phyloP scores from a whole-genome alignment of 2,888 invertebrate genomes.

The Tetropium fuscum region DNA sequence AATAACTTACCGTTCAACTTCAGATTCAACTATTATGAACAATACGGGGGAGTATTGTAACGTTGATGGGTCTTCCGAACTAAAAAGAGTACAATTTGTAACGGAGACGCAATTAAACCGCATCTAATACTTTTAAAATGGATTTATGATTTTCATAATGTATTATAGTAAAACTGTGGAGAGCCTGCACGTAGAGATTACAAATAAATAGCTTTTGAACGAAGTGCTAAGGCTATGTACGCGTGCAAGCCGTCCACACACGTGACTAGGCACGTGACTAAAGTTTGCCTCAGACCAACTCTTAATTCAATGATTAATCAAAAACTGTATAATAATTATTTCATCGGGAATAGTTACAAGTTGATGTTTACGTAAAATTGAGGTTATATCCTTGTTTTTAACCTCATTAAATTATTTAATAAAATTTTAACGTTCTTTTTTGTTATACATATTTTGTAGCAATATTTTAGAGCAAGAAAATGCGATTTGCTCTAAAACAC shows the following conservation, averaged over 20 bases:
- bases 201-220: constrained; percentile 53
- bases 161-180: constrained; percentile 28
- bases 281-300: constrained; percentile 36
- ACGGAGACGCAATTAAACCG: constrained; percentile 7
- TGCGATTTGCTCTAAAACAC: no score
- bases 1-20: neutral
- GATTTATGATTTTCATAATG: constrained; percentile 22
- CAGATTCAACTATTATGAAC: constrained; percentile 5
- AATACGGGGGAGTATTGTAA: constrained; percentile 4
- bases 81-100: constrained; percentile 5
- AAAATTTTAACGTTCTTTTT: no score
- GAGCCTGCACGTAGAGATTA: constrained; percentile 30
- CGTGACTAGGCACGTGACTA: constrained; percentile 42
- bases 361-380: no score
- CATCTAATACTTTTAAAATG: constrained; percentile 21
- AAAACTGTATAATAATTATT: no score
- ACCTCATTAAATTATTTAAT: no score
- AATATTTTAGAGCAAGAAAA: no score
- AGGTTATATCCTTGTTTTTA: no score
- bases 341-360: no score
- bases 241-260: constrained; percentile 48
- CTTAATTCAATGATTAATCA: constrained; percentile 32
- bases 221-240: constrained; percentile 56
- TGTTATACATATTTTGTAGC: no score
- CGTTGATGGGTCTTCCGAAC: constrained; percentile 2